Percentiles rank a stretch among this genome's conserved stretches.
phyloP scores from a whole-genome alignment of 2,888 invertebrate species.

The Deilephila porcellus region DNA sequence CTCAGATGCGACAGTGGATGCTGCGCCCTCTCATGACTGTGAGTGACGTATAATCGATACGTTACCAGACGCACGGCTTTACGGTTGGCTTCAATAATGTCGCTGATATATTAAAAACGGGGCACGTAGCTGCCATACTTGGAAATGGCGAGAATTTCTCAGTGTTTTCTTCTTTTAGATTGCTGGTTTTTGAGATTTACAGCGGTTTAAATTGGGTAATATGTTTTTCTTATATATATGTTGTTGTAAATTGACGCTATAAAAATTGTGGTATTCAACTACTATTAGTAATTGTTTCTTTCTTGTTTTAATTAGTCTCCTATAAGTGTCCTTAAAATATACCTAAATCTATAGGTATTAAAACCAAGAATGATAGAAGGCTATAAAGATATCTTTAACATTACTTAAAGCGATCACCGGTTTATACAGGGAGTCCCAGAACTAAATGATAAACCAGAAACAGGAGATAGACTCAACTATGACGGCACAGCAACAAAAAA shows the following conservation, averaged over 20 bases:
- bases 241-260: neutral
- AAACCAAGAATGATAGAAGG: too few relatives aligned
- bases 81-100: constrained; percentile 34
- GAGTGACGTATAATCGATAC: constrained; percentile 56
- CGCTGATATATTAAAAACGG: constrained; percentile 30
- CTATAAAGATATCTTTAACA: too few relatives aligned
- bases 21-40: constrained; percentile 49
- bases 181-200: neutral
- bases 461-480: too few relatives aligned
- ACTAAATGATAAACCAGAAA: too few relatives aligned
- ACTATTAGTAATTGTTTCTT: too few relatives aligned
- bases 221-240: neutral
- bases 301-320: too few relatives aligned
- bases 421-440: too few relatives aligned
- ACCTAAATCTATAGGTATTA: too few relatives aligned
- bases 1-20: constrained; percentile 44
- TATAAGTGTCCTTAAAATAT: too few relatives aligned
- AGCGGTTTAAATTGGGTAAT: neutral
- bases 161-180: neutral
- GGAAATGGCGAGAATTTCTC: constrained; percentile 29
- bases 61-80: constrained; percentile 33
- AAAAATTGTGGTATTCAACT: too few relatives aligned
- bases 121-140: constrained; percentile 41
- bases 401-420: too few relatives aligned
- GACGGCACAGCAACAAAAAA: too few relatives aligned